Percentiles rank a stretch among this genome's conserved stretches.
phyloP scores from a whole-genome alignment of 2,888 invertebrate genomes.

The Stramonita haemastoma region DNA sequence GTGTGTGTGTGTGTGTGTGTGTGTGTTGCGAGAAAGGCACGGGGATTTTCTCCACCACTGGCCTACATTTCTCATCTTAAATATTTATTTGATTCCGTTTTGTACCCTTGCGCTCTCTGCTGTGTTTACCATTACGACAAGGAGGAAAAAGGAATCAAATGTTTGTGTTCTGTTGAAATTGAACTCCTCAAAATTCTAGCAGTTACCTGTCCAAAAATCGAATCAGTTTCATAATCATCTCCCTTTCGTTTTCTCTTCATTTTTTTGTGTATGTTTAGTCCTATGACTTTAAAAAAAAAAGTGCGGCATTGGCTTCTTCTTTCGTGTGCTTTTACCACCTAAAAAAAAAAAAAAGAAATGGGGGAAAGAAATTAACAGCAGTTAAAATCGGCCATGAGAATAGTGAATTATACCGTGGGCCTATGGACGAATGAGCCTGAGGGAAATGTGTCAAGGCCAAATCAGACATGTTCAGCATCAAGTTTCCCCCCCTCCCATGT shows the following conservation, averaged over 20 bases:
- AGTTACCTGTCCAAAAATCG: too few species aligned
- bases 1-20: not conserved
- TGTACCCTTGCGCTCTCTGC: not conserved
- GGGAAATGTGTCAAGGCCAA: slow-evolving; percentile 32
- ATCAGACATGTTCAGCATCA: slow-evolving; percentile 24
- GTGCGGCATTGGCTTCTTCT: too few species aligned
- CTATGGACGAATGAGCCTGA: not conserved
- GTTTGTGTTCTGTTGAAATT: too few species aligned
- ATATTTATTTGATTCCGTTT: not conserved
- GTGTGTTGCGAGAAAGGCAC: not conserved
- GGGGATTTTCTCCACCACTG: not conserved
- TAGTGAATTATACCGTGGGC: not conserved
- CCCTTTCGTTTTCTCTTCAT: not conserved
- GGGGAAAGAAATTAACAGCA: too few species aligned
- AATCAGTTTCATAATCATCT: too few species aligned
- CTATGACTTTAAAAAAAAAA: too few species aligned
- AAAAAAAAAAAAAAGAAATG: too few species aligned
- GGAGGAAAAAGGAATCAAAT: too few species aligned
- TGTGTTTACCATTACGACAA: too few species aligned
- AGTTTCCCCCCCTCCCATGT: not conserved
- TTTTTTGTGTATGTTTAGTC: not conserved
- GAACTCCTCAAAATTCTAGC: too few species aligned
- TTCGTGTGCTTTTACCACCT: not conserved
- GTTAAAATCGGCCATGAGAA: not conserved
- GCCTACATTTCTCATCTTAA: not conserved